These are phyloP conservation scores for Tetragnatha montana DNA, from an alignment of 2,888 invertebrate species.

Conservation along the genomic window DNA sequence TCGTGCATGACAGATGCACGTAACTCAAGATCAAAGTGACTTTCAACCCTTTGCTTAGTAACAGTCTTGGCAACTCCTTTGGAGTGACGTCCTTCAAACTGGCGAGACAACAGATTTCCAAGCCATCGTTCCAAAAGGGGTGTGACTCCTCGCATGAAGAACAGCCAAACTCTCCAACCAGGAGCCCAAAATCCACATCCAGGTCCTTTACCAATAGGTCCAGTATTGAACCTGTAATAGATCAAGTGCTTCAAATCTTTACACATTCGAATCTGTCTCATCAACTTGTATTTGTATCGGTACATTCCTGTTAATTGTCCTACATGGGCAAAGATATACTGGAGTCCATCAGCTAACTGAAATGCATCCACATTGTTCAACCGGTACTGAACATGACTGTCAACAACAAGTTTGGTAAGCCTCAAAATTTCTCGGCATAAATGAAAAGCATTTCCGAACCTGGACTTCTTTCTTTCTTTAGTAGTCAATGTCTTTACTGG, in stretches of 20 bases:
- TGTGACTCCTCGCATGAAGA: constrained; percentile 99
- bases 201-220: constrained; percentile 98
- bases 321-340: constrained; percentile 99
- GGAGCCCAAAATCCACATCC: constrained; percentile 99
- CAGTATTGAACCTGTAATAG: constrained; percentile 99
- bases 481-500: constrained; percentile 99
- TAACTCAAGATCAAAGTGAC: constrained; percentile 98
- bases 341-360: constrained; percentile 97
- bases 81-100: constrained; percentile 99
- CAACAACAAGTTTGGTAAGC: constrained; percentile 98
- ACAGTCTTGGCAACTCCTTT: constrained; percentile 99
- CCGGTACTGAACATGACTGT: constrained; percentile 99
- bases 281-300: constrained; percentile 97
- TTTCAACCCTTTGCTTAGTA: constrained; percentile 99
- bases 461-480: constrained; percentile 98
- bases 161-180: constrained; percentile 99
- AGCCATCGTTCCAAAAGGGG: constrained; percentile 98
- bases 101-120: constrained; percentile 97
- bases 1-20: constrained; percentile 95
- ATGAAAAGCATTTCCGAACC: constrained; percentile 98
- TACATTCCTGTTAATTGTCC: constrained; percentile 99
- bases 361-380: constrained; percentile 99
- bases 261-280: constrained; percentile 99
- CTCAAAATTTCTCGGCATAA: constrained; percentile 98
- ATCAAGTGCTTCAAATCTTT: constrained; percentile 99